A percentile compares a stretch with the other conserved stretches of the same genome.
phyloP scores from a whole-genome alignment of 2,797 vertebrate genomes.

The Fundulus diaphanus region DNA sequence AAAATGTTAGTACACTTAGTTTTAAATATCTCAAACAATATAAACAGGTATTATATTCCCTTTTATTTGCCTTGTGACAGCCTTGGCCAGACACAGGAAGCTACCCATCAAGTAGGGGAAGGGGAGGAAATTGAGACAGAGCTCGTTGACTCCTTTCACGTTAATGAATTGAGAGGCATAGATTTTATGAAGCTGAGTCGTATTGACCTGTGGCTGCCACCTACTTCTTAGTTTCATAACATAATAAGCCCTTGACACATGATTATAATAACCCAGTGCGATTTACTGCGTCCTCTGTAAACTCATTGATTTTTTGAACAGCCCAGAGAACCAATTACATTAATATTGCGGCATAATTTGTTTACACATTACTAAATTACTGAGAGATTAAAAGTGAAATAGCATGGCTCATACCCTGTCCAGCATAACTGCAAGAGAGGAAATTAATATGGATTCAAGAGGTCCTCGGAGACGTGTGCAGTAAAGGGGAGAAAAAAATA shows the following conservation, averaged over 20 bases:
- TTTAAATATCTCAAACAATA: neutral
- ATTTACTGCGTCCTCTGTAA: slow-evolving; percentile 91
- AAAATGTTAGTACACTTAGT: neutral
- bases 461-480: slow-evolving; percentile 89
- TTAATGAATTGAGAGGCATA: slow-evolving; percentile 75
- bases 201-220: slow-evolving; percentile 83
- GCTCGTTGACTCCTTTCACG: slow-evolving; percentile 48
- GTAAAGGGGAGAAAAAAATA: slow-evolving; percentile 74
- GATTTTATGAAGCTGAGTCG: slow-evolving; percentile 79
- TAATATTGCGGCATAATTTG: slow-evolving; percentile 99
- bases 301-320: slow-evolving; percentile 96
- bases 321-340: slow-evolving; percentile 95
- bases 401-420: slow-evolving; percentile 93
- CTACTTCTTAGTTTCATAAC: slow-evolving; percentile 88
- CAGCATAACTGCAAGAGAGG: slow-evolving; percentile 97
- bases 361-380: slow-evolving; percentile 99
- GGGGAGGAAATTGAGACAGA: slow-evolving; percentile 27
- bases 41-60: slow-evolving; percentile 11
- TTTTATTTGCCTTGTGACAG: slow-evolving; percentile 1
- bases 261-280: slow-evolving; percentile 90
- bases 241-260: slow-evolving; percentile 89
- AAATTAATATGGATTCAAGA: slow-evolving; percentile 99
- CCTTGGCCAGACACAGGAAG: slow-evolving; percentile 13
- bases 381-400: slow-evolving; percentile 99
- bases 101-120: slow-evolving; percentile 5